Evolutionary conservation across 1,140 invertebrate genomes (phyloP), one percentile per base, ranked within the genome.

Genomic region (Papilio aristodemus): DNA sequence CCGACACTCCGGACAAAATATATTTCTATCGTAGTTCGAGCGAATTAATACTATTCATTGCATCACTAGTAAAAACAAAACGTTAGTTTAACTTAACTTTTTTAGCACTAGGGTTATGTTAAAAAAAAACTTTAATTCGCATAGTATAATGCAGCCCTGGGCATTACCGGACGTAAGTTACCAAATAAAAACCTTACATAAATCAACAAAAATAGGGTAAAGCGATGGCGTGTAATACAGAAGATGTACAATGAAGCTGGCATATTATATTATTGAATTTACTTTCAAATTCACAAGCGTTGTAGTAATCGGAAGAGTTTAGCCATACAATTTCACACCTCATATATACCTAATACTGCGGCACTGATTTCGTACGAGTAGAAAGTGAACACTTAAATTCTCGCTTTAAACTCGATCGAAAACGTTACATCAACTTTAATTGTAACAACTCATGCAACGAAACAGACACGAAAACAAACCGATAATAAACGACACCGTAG

Each of bases 381-480:
- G 74, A 76, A 76, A 76, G 71, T 72, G 74, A 60, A 43, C 59
- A 43, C 46, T 58, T 43, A 69, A 57, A 62, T 67, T 60, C 43
- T 50, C 54, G 32, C 27, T 36, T 22, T 13, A 62, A 67, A 60
- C 58, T 62, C 70, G 68, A 54, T 59, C 57, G 62, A 46, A 27
- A 11, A 19, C 36, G 66, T 78, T 76, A 72, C 72, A 69, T 78
- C 76, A 75, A 19, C 17, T 66, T 32, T 76, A 75, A 76, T 74
- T 74, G 69, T 43, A 60, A 39, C 36, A 41, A 71, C 66, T 68
- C 74, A 78, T 72, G 66, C 68, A 41, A 36, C 58, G 70, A 66
- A 71, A 63, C 69, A 50, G 57, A 66, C 59, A 70, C 62, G 73
- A 74, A 74, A 74, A 77, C 70, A 71, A 69, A 71, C 66, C 27